A percentile compares a stretch with the other conserved stretches of the same genome.
phyloP scores from a whole-genome alignment of 2,888 invertebrate genomes.

The Tyria jacobaeae region DNA sequence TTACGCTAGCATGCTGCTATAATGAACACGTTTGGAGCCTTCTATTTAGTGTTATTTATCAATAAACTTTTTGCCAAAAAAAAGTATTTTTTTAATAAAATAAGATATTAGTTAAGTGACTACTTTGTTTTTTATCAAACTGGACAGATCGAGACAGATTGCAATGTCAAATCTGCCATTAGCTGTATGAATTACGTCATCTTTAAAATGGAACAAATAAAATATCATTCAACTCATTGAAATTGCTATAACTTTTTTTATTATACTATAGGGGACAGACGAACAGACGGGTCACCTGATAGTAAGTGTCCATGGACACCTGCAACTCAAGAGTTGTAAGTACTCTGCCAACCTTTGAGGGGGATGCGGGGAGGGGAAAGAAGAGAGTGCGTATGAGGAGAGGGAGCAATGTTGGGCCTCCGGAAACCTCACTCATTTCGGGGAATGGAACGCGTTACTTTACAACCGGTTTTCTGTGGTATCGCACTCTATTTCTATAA shows the following conservation, averaged over 20 bases:
- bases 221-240: slow-evolving; percentile 1
- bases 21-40: not conserved
- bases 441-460: too few species aligned
- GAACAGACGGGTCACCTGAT: too few species aligned
- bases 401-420: too few species aligned
- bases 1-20: not conserved
- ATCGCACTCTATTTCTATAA: too few species aligned
- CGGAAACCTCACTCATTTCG: too few species aligned
- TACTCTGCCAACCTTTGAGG: too few species aligned
- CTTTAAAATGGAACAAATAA: slow-evolving; percentile 1
- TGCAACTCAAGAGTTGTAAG: too few species aligned
- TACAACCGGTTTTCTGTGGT: too few species aligned
- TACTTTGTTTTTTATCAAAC: not conserved
- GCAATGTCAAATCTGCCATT: slow-evolving; percentile 12
- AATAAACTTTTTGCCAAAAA: not conserved
- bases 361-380: too few species aligned
- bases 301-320: too few species aligned
- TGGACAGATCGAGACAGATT: not conserved
- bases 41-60: not conserved
- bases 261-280: too few species aligned
- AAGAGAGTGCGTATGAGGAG: too few species aligned
- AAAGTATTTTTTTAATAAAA: not conserved
- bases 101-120: not conserved
- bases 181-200: slow-evolving; percentile 13
- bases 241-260: not conserved